These are phyloP conservation scores for Menidia beryllina DNA, from an alignment of 2,113 vertebrate species.

Conservation along the genomic window DNA sequence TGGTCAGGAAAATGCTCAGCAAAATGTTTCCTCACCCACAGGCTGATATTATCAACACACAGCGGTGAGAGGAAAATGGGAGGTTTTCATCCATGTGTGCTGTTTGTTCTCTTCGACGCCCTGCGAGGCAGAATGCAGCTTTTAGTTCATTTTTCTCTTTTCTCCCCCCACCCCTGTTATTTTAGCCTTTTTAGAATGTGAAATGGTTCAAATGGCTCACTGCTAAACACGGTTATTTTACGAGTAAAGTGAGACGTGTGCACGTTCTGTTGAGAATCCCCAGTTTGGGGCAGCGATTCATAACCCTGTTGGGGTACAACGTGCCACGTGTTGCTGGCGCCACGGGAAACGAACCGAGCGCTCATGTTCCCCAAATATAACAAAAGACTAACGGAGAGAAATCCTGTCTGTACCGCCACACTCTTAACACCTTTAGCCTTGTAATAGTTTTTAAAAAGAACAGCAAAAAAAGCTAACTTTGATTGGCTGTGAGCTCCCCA, in stretches of 20 bases:
- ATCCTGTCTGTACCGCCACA: no score
- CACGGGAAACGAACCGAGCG: neutral
- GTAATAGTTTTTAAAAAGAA: no score
- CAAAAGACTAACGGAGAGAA: no score
- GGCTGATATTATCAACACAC: conserved; percentile 34
- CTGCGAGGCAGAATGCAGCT: neutral
- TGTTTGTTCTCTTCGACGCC: conserved; percentile 9
- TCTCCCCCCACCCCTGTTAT: no score
- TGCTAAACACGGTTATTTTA: neutral
- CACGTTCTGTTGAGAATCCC: no score
- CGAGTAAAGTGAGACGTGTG: neutral
- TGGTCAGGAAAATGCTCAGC: conserved; percentile 27
- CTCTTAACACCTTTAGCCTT: no score
- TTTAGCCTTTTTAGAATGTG: neutral
- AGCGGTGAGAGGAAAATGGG: conserved; percentile 15
- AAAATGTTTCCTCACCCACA: conserved; percentile 23
- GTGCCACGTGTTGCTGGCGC: no score
- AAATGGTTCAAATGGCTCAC: neutral
- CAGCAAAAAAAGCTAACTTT: no score
- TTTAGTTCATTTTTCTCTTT: conserved; percentile 11
- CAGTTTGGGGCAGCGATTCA: neutral
- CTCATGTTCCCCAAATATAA: neutral
- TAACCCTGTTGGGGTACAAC: neutral
- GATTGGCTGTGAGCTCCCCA: no score
- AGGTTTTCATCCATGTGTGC: conserved; percentile 27